Percentiles rank a stretch among this genome's conserved stretches.
Evolutionary conservation across 2,888 invertebrate genomes (phyloP).

Genomic region (Eurytoma californica): DNA sequence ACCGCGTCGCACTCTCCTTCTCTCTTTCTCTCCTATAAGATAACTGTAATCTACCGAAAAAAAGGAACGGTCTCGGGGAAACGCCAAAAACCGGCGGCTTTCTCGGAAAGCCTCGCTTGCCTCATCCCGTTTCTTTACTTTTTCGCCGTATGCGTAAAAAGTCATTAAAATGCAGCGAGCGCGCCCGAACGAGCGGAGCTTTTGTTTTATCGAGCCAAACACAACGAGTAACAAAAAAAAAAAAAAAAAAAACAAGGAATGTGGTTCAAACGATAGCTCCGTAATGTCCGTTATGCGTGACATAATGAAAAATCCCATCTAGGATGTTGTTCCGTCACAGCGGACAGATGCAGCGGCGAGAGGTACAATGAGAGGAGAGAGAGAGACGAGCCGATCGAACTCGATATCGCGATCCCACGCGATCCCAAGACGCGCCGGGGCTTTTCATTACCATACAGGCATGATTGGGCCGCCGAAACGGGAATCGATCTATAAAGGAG

Average conservation of each 20-base stretch:
- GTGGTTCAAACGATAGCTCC: no score
- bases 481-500: conserved; percentile 34
- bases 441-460: conserved; percentile 8
- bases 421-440: background rate
- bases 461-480: conserved; percentile 18
- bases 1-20: conserved; percentile 52
- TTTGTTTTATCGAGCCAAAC: no score
- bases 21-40: conserved; percentile 56
- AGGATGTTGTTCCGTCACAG: background rate
- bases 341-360: background rate
- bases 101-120: conserved; percentile 20
- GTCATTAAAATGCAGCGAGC: conserved; percentile 42
- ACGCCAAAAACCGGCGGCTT: conserved; percentile 17
- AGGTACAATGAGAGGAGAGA: no score
- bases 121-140: conserved; percentile 4
- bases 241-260: background rate
- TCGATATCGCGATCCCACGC: background rate
- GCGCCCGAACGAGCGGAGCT: background rate
- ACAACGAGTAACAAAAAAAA: background rate
- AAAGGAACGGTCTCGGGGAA: conserved; percentile 27
- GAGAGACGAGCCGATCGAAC: background rate
- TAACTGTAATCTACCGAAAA: conserved; percentile 72
- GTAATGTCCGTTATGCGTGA: no score
- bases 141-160: background rate
- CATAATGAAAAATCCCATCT: background rate